phyloP scores from a whole-genome alignment of 2,113 vertebrate genomes.

The Phrynosoma blainvillii region DNA sequence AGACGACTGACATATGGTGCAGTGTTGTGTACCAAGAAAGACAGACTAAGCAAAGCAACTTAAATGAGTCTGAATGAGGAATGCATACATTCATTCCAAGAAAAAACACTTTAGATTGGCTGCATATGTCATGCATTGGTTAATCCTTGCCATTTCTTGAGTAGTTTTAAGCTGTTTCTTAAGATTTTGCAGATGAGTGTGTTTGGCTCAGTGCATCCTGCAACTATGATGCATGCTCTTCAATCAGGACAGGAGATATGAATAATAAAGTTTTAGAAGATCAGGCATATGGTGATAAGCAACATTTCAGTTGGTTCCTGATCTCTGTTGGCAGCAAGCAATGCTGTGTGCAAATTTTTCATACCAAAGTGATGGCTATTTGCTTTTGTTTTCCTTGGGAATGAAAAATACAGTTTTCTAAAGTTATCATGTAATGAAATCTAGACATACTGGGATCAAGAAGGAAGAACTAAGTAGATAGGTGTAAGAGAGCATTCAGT shows the following conservation, averaged over 20 bases:
- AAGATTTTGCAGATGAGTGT: background rate
- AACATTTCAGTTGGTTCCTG: background rate
- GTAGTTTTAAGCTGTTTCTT: conserved; percentile 6
- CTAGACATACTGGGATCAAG: background rate
- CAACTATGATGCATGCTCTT: background rate
- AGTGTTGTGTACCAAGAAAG: background rate
- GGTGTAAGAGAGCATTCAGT: background rate
- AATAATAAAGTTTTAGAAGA: background rate
- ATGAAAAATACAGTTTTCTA: background rate
- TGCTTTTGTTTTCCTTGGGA: background rate
- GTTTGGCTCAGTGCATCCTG: rapidly evolving
- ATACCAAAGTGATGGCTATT: background rate
- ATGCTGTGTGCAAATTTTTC: background rate
- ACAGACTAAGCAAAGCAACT: conserved; percentile 8
- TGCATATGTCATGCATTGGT: background rate
- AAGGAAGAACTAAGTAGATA: background rate
- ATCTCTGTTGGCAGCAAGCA: background rate
- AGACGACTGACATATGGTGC: background rate
- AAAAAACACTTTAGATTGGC: background rate
- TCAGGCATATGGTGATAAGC: background rate
- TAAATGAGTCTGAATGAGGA: conserved; percentile 19
- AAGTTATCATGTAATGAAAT: background rate
- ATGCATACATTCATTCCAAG: background rate
- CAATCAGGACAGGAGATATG: background rate
- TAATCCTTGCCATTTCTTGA: background rate